Evolutionary conservation across 2,888 invertebrate species (phyloP).

Genomic region (Pyrgus malvae): DNA sequence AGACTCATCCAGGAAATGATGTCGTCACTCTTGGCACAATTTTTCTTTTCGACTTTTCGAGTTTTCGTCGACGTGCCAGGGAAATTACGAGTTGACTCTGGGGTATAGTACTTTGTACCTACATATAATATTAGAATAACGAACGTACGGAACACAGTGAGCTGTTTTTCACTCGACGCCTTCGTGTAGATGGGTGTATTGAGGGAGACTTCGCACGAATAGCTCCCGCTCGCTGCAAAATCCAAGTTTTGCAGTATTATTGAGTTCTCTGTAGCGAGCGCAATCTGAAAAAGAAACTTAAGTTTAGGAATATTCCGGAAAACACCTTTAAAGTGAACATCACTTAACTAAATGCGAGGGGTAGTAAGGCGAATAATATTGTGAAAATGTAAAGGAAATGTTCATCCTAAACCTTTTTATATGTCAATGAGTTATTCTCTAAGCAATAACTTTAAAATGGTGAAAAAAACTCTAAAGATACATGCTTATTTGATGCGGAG

Average conservation of each 20-base stretch:
- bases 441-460: too few relatives aligned
- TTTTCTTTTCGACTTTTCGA: neutral
- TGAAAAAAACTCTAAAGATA: too few relatives aligned
- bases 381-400: too few relatives aligned
- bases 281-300: slow-evolving; percentile 75
- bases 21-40: neutral
- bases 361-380: neutral
- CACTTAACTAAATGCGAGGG: neutral
- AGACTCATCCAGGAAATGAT: too few relatives aligned
- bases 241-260: slow-evolving; percentile 86
- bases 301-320: neutral
- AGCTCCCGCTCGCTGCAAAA: slow-evolving; percentile 86
- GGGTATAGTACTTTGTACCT: slow-evolving; percentile 8
- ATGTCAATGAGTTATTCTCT: too few relatives aligned
- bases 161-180: slow-evolving; percentile 85
- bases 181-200: slow-evolving; percentile 88
- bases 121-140: slow-evolving; percentile 22
- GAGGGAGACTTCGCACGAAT: slow-evolving; percentile 88
- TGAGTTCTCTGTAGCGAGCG: slow-evolving; percentile 85
- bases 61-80: slow-evolving; percentile 5
- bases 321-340: neutral
- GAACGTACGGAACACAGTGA: slow-evolving; percentile 86
- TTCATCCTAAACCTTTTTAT: too few relatives aligned
- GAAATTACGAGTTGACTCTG: slow-evolving; percentile 11
- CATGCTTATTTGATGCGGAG: too few relatives aligned